These are phyloP conservation scores for Pantherophis vulpinus DNA, from an alignment of 2,797 vertebrate genomes.

Conservation along the genomic window DNA sequence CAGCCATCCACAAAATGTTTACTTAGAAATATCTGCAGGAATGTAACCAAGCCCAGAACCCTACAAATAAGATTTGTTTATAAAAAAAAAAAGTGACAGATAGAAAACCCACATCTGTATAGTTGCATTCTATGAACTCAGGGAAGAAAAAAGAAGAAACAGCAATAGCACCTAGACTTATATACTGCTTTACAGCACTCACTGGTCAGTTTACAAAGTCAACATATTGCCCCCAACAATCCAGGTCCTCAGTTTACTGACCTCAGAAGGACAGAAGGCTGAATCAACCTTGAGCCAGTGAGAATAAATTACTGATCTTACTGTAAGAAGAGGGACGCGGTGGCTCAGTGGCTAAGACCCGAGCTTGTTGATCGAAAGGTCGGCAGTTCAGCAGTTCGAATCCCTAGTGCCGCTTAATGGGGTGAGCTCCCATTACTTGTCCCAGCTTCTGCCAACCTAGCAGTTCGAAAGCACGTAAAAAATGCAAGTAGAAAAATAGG, in stretches of 20 bases:
- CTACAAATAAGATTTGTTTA: not conserved
- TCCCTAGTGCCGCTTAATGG: no score
- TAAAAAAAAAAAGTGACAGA: not conserved
- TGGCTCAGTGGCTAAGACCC: no score
- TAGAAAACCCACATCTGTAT: not conserved
- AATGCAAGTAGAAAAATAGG: no score
- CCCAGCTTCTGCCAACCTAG: no score
- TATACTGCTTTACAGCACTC: not conserved
- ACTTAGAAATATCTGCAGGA: not conserved
- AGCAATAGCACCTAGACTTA: not conserved
- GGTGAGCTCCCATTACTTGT: no score
- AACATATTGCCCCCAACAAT: not conserved
- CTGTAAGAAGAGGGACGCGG: no score
- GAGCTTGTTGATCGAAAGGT: no score
- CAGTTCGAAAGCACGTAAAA: no score
- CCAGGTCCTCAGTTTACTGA: not conserved
- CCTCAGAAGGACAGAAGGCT: not conserved
- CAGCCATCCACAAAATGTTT: not conserved
- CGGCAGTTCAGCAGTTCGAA: no score
- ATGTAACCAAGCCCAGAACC: not conserved
- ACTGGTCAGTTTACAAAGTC: not conserved
- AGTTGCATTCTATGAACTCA: not conserved
- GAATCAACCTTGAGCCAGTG: not conserved
- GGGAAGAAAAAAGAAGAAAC: not conserved
- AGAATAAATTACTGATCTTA: no score